Evolutionary conservation across 2,888 invertebrate species (phyloP), one percentile per base, ranked within the genome.

Genomic region (Lissocephala sabroskyi): DNA sequence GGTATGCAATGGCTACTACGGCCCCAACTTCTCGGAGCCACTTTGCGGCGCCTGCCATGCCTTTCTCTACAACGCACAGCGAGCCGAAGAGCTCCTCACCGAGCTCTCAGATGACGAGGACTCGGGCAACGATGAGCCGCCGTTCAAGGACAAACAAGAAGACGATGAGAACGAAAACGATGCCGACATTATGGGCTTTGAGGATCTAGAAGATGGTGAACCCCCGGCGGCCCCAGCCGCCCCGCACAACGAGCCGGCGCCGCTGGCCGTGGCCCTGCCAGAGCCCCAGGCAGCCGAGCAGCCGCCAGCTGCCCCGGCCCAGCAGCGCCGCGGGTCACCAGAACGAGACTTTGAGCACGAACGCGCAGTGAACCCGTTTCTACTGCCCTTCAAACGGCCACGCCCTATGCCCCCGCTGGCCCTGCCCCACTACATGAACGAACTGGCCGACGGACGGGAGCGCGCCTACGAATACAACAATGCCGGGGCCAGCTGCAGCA

Each of bases 111-210:
- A 92, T 3, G 96, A 96, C 48, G 94, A 94, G 62, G 96, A 97
- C 82, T 96, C 96, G 0, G 97, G 97, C 0, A 97, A 96, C 81
- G 97, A 97, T 81, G 97, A 97, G 80, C 96, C 96, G 0, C 84
- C 83, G 0, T 85, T 84, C 32, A 84, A 84, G 49, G 84, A 83
- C 32, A 83, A 81, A 50, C 79, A 77, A 43, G 81, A 73, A 7
- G 81, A 80, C n/a, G 82, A 79, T n/a, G 83, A 81, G 39, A 67
- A 65, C 3, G 80, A 75, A 7, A 82, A 79, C 18, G 82, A 80
- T 52, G 78, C 64, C 1, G 71, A 73, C 28, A 78, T 73, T 4
- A 73, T 78, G 71, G 78, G 71, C 6, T 78, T 73, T 48, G 79
- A 79, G 10, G 76, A 75, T 32, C 45, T 67, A 14, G 81, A 79